phyloP scores from a whole-genome alignment of 2,888 invertebrate genomes.

The Eupithecia tripunctaria region DNA sequence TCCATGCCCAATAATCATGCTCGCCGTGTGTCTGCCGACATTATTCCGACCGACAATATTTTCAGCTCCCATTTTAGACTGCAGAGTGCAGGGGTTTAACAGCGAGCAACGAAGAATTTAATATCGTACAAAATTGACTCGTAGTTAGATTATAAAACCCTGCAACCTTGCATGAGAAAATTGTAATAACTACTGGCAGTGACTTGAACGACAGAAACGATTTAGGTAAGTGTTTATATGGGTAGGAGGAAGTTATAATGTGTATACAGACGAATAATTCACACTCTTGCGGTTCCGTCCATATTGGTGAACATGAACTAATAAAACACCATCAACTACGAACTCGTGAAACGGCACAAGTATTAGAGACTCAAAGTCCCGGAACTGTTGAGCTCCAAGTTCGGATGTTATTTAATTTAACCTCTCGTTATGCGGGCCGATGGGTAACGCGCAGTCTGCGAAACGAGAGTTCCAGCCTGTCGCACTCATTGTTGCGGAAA shows the following conservation, averaged over 20 bases:
- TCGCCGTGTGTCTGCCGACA: slow-evolving; percentile 43
- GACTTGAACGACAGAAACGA: not conserved
- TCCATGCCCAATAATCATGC: slow-evolving; percentile 65
- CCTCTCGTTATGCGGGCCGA: slow-evolving; percentile 75
- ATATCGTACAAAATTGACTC: slow-evolving; percentile 9
- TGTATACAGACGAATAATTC: not conserved
- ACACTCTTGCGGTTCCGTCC: not conserved
- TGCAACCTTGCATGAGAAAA: slow-evolving; percentile 2
- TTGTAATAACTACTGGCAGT: not conserved
- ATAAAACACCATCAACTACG: slow-evolving; percentile 24
- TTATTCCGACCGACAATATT: slow-evolving; percentile 32
- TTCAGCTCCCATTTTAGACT: slow-evolving; percentile 21
- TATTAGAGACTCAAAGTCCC: slow-evolving; percentile 17
- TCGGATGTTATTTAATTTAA: slow-evolving; percentile 81
- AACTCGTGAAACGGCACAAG: slow-evolving; percentile 20
- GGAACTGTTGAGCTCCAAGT: slow-evolving; percentile 52
- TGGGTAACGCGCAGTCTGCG: slow-evolving; percentile 67
- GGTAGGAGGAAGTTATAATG: not conserved
- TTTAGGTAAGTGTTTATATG: not conserved
- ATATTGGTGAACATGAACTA: not conserved
- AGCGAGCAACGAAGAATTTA: slow-evolving; percentile 13
- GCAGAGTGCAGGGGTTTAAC: slow-evolving; percentile 9
- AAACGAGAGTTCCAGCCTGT: slow-evolving; percentile 60
- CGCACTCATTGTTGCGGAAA: slow-evolving; percentile 76
- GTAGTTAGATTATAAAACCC: not conserved